Evolutionary conservation across 2,113 vertebrate genomes (phyloP).

Genomic region (Apeltes quadracus): DNA sequence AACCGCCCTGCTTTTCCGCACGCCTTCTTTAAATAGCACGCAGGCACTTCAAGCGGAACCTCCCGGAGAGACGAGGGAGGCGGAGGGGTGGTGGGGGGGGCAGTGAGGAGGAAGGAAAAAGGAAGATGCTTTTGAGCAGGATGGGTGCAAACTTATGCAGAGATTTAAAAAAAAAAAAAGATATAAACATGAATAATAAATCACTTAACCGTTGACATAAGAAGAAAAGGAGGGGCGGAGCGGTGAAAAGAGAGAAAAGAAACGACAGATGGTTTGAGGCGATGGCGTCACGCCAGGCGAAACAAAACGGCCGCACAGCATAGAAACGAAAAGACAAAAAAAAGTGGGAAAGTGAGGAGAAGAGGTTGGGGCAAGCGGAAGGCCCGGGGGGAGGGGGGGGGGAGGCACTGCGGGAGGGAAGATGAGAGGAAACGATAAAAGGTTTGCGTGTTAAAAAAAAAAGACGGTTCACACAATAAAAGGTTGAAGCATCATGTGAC

Average conservation of each 20-base stretch:
- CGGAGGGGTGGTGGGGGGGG: too few relatives aligned
- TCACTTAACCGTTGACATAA: slow-evolving; percentile 28
- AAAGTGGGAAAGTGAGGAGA: slow-evolving; percentile 20
- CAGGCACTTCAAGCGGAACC: slow-evolving; percentile 56
- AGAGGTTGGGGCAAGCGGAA: slow-evolving; percentile 12
- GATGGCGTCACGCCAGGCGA: slow-evolving; percentile 56
- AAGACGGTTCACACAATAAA: slow-evolving; percentile 18
- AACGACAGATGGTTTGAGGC: slow-evolving; percentile 66
- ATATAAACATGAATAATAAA: slow-evolving; percentile 12
- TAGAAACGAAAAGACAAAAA: slow-evolving; percentile 31
- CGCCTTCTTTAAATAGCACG: slow-evolving; percentile 75
- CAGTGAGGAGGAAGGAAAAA: slow-evolving; percentile 25
- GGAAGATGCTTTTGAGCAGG: background rate
- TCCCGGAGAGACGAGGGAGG: slow-evolving; percentile 47
- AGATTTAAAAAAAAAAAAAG: slow-evolving; percentile 10
- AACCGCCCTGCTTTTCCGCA: slow-evolving; percentile 62
- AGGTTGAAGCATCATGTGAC: slow-evolving; percentile 14
- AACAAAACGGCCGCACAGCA: slow-evolving; percentile 56
- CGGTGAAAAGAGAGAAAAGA: slow-evolving; percentile 15
- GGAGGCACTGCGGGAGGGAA: slow-evolving; percentile 18
- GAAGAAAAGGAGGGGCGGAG: slow-evolving; percentile 21
- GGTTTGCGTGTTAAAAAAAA: background rate
- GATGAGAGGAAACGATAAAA: slow-evolving; percentile 22
- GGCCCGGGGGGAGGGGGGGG: background rate
- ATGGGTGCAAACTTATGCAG: slow-evolving; percentile 7